Percentiles rank a stretch among this genome's conserved stretches.
Conservation (phyloP, 2,888 invertebrate species). For the Heliothis peltigera region DNA sequence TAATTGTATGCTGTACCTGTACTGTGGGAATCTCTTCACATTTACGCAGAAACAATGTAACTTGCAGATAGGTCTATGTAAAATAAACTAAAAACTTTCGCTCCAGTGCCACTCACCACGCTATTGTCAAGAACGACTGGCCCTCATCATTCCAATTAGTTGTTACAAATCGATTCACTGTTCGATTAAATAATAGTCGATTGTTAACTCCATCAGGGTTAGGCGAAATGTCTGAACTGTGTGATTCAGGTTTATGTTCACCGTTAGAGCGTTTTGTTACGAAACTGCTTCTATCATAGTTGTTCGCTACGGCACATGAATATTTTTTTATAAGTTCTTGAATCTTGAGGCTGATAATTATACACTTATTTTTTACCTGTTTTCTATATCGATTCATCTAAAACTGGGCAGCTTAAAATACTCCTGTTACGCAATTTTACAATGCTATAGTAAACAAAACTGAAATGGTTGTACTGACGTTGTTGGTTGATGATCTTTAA, state of each 20-base stretch:
- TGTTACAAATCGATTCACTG: slow-evolving; percentile 67
- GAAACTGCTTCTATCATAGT: slow-evolving; percentile 27
- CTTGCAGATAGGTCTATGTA: slow-evolving; percentile 17
- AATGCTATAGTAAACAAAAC: background rate
- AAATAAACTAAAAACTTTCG: slow-evolving; percentile 34
- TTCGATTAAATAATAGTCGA: slow-evolving; percentile 64
- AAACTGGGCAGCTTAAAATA: background rate
- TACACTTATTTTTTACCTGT: background rate
- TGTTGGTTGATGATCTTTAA: background rate
- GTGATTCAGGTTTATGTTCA: slow-evolving; percentile 50
- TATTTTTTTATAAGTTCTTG: slow-evolving; percentile 17
- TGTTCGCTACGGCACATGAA: slow-evolving; percentile 11
- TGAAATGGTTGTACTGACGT: background rate
- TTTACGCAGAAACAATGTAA: slow-evolving; percentile 41
- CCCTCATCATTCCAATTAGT: slow-evolving; percentile 58
- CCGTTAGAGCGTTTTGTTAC: slow-evolving; percentile 44
- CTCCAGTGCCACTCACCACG: slow-evolving; percentile 18
- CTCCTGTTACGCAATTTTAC: background rate
- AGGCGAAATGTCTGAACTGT: slow-evolving; percentile 34
- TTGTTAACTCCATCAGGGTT: slow-evolving; percentile 53
- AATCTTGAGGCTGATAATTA: background rate
- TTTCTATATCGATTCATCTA: slow-evolving; percentile 7
- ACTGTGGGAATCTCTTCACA: slow-evolving; percentile 45
- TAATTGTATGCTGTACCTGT: background rate
- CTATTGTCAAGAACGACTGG: slow-evolving; percentile 40